phyloP scores from a whole-genome alignment of 2,797 vertebrate genomes.

The Enteromius mattozi region DNA sequence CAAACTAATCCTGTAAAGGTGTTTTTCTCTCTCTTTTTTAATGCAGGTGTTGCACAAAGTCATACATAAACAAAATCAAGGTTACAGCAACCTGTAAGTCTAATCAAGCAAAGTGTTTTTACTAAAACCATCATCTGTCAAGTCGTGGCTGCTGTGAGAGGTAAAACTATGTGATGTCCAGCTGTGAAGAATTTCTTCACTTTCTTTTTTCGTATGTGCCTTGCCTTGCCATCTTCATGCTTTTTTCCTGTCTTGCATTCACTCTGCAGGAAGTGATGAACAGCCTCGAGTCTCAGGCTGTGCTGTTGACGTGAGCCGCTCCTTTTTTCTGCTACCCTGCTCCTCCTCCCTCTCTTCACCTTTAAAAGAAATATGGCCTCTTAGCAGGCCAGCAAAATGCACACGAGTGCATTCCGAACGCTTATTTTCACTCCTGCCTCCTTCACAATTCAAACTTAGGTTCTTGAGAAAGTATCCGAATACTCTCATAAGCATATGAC shows the following conservation, averaged over 20 bases:
- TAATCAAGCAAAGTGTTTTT: slow-evolving; percentile 46
- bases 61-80: slow-evolving; percentile 34
- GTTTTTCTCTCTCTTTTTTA: neutral
- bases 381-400: slow-evolving; percentile 24
- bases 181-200: slow-evolving; percentile 43
- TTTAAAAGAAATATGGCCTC: slow-evolving; percentile 34
- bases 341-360: slow-evolving; percentile 34
- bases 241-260: slow-evolving; percentile 20
- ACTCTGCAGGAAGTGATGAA: slow-evolving; percentile 41
- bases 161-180: slow-evolving; percentile 42
- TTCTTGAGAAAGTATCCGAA: neutral
- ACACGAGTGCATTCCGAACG: neutral
- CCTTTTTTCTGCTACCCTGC: slow-evolving; percentile 9
- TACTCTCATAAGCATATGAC: neutral
- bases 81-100: slow-evolving; percentile 35
- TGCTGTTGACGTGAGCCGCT: slow-evolving; percentile 30
- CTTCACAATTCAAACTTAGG: neutral
- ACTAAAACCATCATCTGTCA: slow-evolving; percentile 49
- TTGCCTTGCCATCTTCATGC: slow-evolving; percentile 22
- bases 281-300: slow-evolving; percentile 41
- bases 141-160: slow-evolving; percentile 3
- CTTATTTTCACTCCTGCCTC: neutral
- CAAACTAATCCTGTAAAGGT: neutral
- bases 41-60: slow-evolving; percentile 27
- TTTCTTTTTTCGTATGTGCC: slow-evolving; percentile 10